Base-by-base conservation (phyloP, 2,113 vertebrate genomes). In the Callocephalon fimbriatum region DNA sequence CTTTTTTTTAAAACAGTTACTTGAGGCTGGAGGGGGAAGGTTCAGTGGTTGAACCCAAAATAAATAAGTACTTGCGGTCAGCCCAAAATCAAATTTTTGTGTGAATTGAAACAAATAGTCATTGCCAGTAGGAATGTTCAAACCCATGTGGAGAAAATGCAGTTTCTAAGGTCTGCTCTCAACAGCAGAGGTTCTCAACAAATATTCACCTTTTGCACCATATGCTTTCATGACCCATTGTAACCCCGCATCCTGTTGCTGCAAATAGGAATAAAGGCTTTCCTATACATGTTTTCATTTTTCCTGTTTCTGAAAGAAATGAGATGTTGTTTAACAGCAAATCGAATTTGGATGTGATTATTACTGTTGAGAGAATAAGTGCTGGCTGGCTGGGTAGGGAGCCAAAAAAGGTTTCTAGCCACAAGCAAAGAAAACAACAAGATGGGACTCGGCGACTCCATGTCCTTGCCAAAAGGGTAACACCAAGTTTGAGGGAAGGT, bases 301-400 rank as follows among this genome's bases (percentile, higher is more conserved):
- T 92, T 94, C 86, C 79, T 91, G n/a, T 96, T 96, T 89, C 89
- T 88, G 86, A 92, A 94, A 96, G 86, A 91, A 95, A 90, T 80
- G 75, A 50, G 82, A 90, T 0, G 9, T 42, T 95, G 79, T 95
- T 92, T 92, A 91, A 71, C 75, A 93, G 79, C 79, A 95, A 91
- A 95, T 95, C 72, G 95, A 95, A 96, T 96, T 96, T 94, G 88
- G 86, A 95, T 75, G 93, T 96, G 96, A 96, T 96, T 95, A 96
- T 96, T 95, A 73, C 91, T 89, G 93, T 93, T 96, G 94, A 96
- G 96, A 96, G 94, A 96, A 84, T 94, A 96, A 96, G 51, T 78
- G 29, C 88, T 89, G 79, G 75, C 86, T 94, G 91, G 22, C 61
- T 89, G 83, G 26, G 47, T 81, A 75, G 15, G 26, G 20, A 96